Base-by-base conservation (phyloP, 2,113 vertebrate species). In the Leptobrachium ailaonicum region DNA sequence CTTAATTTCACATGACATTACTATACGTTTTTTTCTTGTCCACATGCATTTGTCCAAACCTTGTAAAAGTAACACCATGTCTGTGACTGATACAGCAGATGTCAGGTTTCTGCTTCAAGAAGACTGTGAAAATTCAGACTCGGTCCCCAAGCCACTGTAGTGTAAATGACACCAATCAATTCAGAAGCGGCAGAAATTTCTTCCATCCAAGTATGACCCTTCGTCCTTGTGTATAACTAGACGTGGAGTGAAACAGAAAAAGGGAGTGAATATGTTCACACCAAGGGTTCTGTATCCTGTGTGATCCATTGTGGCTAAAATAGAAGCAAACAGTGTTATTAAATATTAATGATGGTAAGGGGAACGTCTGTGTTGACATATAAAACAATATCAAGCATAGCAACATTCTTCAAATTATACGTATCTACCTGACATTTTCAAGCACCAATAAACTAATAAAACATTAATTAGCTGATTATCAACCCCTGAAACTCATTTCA, bases 151-250 rank as follows among this genome's bases (percentile, higher is more conserved):
- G 79, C 71, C 66, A 75, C 50, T 75, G 64, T 75, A 68, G 79
- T 81, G 79, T 62, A 81, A 81, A 81, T 81, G 79, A 81, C 79
- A 81, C 79, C 79, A 81, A 81, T 81, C 79, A 81, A 75, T 81
- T 66, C 79, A 60, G 72, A 44, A 41, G 43, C 62, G 43, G 41
- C 79, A 75, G 54, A 68, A 62, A 20, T 60, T 75, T 47, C 66
- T 69, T 75, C 45, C 43, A 74, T 69, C 56, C 53, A 13, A 14
- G 54, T 53, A 43, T 81, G 79, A 81, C 79, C 79, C 54, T 81
- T 81, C 75, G 79, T 81, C 79, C 79, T 82, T 82, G 80, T 76
- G 68, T 66, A 76, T 53, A 71, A 71, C 41, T 56, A 77, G 41
- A 77, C 43, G 32, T 41, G 45, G 74, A 77, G 66, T 67, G 58